Percentiles rank a stretch among this genome's conserved stretches.
Conservation (phyloP, 2,888 invertebrate genomes). For the Polyommatus icarus region DNA sequence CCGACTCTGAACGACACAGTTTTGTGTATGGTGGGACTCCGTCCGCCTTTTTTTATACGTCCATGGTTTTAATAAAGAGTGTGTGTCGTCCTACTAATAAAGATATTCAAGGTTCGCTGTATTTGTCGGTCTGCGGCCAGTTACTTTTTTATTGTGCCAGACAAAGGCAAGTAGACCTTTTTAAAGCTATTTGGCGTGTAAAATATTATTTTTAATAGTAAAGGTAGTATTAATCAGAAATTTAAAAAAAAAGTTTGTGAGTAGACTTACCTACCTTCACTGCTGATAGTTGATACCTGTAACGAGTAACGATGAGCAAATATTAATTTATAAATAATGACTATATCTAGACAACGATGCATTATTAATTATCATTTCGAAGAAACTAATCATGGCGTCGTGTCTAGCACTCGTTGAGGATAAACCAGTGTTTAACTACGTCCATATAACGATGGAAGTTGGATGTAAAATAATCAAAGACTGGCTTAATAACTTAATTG, state of each 20-base stretch:
- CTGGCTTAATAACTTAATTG: slow-evolving; percentile 16
- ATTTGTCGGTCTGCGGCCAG: not conserved
- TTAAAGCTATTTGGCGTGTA: no score
- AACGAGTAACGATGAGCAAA: not conserved
- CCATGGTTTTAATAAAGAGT: not conserved
- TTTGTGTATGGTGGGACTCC: no score
- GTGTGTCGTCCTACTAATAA: not conserved
- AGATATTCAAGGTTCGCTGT: not conserved
- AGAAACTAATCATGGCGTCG: not conserved
- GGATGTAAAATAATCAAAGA: slow-evolving; percentile 9
- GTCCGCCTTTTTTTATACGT: no score
- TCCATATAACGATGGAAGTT: slow-evolving; percentile 6
- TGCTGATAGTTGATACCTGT: not conserved
- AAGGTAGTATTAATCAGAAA: no score
- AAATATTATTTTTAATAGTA: no score
- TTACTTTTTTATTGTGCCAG: not conserved
- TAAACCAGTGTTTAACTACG: slow-evolving; percentile 4
- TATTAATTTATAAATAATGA: slow-evolving; percentile 12
- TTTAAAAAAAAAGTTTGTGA: no score
- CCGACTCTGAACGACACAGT: no score
- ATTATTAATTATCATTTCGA: slow-evolving; percentile 14
- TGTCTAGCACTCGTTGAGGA: not conserved
- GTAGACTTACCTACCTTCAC: not conserved
- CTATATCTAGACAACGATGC: slow-evolving; percentile 2
- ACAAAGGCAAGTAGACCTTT: no score